phyloP scores from a whole-genome alignment of 2,797 vertebrate genomes.

The Smutsia gigantea region DNA sequence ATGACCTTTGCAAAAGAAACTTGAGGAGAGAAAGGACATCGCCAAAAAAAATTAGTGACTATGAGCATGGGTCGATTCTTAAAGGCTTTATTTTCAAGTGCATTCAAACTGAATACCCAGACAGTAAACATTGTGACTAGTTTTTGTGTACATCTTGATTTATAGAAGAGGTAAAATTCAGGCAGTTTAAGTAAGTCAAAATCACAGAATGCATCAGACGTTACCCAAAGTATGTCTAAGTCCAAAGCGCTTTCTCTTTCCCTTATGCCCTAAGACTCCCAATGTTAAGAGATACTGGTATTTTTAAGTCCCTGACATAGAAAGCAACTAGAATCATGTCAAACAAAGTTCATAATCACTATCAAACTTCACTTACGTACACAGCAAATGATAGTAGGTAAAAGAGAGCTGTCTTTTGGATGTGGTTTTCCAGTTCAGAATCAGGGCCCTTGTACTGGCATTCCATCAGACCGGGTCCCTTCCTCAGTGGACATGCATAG shows the following conservation, averaged over 20 bases:
- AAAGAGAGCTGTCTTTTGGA: neutral
- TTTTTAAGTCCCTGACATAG: neutral
- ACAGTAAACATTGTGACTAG: neutral
- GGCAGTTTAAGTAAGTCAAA: neutral
- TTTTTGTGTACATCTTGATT: neutral
- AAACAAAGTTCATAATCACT: neutral
- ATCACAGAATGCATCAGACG: neutral
- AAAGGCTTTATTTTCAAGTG: neutral
- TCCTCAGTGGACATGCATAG: neutral
- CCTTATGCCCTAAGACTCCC: neutral
- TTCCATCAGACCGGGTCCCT: neutral
- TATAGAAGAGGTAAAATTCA: neutral
- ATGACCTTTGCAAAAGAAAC: neutral
- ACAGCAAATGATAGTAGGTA: neutral
- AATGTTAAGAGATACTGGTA: neutral
- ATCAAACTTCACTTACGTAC: neutral
- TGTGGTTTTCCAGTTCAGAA: neutral
- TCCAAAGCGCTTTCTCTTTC: neutral
- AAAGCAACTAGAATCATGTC: neutral
- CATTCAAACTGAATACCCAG: neutral
- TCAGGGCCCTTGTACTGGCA: neutral
- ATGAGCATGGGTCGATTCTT: neutral
- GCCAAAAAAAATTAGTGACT: neutral
- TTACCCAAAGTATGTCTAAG: neutral
- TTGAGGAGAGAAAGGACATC: neutral